A percentile compares a stretch with the other conserved stretches of the same genome.
Conservation (phyloP, 2,888 invertebrate species). For the Thumatha senex region DNA sequence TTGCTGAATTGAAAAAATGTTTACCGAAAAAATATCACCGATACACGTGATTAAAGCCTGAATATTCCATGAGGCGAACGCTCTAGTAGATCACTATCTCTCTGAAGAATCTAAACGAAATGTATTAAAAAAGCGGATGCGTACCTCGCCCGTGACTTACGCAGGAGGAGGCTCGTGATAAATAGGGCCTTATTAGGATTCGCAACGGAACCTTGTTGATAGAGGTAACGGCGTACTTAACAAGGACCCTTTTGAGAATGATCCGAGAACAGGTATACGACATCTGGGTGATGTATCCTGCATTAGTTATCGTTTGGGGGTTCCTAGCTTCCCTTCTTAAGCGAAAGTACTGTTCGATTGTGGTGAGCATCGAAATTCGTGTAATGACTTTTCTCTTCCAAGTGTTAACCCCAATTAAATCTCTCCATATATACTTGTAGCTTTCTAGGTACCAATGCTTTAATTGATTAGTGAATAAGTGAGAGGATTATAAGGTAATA, state of each 20-base stretch:
- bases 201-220: slow-evolving; percentile 26
- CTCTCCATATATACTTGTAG: too few species aligned
- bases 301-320: background rate
- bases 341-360: background rate
- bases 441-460: too few species aligned
- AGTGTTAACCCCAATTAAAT: too few species aligned
- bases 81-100: slow-evolving; percentile 12
- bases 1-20: background rate
- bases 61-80: slow-evolving; percentile 30
- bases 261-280: slow-evolving; percentile 21
- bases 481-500: too few species aligned
- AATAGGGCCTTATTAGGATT: slow-evolving; percentile 41
- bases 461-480: too few species aligned
- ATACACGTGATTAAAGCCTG: slow-evolving; percentile 23
- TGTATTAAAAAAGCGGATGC: slow-evolving; percentile 25
- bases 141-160: slow-evolving; percentile 17
- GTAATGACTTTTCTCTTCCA: too few species aligned
- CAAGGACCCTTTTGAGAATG: slow-evolving; percentile 23
- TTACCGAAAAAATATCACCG: slow-evolving; percentile 1
- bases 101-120: slow-evolving; percentile 17
- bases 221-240: slow-evolving; percentile 28
- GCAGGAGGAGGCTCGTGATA: slow-evolving; percentile 27
- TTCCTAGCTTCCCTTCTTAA: background rate
- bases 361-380: background rate
- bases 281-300: slow-evolving; percentile 2